phyloP scores from a whole-genome alignment of 2,888 invertebrate genomes.

The Lycocerus yunnanus region DNA sequence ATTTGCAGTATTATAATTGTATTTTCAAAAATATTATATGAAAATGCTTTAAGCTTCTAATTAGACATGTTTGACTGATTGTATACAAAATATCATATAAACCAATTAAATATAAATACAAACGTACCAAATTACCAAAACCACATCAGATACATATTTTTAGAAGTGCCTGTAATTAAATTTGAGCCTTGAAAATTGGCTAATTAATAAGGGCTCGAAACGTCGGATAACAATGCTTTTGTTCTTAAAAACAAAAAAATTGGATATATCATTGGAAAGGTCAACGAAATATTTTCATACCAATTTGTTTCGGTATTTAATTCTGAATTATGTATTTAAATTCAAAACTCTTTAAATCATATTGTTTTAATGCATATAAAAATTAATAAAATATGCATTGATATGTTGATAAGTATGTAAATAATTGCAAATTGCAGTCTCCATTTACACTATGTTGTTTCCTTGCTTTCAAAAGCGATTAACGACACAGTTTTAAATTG shows the following conservation, averaged over 20 bases:
- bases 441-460: background rate
- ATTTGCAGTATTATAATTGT: no score
- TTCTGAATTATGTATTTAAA: background rate
- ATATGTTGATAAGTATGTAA: background rate
- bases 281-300: background rate
- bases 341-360: background rate
- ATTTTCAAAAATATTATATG: no score
- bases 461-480: background rate
- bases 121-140: no score
- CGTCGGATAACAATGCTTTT: background rate
- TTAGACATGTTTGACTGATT: no score
- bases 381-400: background rate
- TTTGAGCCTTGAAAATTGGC: background rate
- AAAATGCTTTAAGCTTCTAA: no score
- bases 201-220: background rate
- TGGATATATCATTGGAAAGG: background rate
- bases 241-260: background rate
- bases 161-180: no score
- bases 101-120: no score
- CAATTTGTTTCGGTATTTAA: background rate
- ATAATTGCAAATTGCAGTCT: background rate
- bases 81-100: no score
- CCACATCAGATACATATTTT: no score
- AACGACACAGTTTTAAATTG: background rate
- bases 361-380: background rate